Conservation (phyloP, 1,140 invertebrate species). For the Drosophila triauraria region DNA sequence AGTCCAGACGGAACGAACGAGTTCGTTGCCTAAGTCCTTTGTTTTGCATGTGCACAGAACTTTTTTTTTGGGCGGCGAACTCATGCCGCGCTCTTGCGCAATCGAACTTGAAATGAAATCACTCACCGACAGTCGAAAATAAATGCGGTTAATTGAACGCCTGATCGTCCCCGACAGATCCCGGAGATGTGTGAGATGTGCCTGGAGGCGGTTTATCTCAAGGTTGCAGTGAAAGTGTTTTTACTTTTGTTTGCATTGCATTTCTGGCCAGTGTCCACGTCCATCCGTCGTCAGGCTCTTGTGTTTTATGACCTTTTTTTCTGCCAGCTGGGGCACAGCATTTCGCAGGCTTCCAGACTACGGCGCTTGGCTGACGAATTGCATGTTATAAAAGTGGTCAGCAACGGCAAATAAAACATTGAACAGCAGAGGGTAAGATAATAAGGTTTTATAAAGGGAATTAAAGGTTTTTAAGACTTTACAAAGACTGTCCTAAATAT, state of each 20-base stretch:
- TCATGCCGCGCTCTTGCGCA: constrained; percentile 43
- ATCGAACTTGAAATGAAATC: constrained; percentile 73
- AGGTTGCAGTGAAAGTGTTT: constrained; percentile 84
- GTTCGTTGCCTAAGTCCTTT: constrained; percentile 73
- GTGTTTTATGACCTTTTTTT: constrained; percentile 13
- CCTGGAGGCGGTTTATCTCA: constrained; percentile 47
- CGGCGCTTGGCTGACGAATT: constrained; percentile 70
- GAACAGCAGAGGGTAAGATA: constrained; percentile 1
- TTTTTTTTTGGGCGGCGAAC: constrained; percentile 16
- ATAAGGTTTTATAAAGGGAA: not conserved
- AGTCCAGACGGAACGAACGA: constrained; percentile 59
- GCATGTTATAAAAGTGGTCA: constrained; percentile 70
- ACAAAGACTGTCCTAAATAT: too few species aligned
- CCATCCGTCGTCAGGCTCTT: too few species aligned
- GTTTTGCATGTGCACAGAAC: constrained; percentile 61
- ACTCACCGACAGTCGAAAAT: constrained; percentile 41
- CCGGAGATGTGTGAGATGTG: constrained; percentile 31
- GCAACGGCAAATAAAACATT: constrained; percentile 40
- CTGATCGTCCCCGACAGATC: constrained; percentile 33
- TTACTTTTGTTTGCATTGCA: constrained; percentile 68
- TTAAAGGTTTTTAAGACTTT: too few species aligned
- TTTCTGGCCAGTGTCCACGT: constrained; percentile 19
- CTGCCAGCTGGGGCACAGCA: constrained; percentile 36
- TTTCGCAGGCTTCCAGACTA: constrained; percentile 71
- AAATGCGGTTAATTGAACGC: constrained; percentile 75